A percentile compares a stretch with the other conserved stretches of the same genome.
Conservation (phyloP, 2,797 vertebrate species). For the Macropus fuliginosus region DNA sequence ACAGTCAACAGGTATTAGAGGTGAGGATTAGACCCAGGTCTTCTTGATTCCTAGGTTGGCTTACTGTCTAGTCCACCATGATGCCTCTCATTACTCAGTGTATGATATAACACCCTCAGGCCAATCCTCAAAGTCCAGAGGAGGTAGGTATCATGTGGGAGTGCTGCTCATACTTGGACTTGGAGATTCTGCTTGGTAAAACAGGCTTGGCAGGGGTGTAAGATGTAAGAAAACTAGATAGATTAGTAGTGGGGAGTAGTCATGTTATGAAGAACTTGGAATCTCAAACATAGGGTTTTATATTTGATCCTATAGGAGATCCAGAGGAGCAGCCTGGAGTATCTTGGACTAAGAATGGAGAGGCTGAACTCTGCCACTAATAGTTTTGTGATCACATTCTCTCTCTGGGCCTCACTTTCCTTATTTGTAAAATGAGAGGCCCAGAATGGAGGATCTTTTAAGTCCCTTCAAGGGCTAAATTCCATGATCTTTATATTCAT, state of each 20-base stretch:
- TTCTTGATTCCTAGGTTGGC: not conserved
- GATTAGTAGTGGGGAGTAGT: not conserved
- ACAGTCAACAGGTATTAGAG: not conserved
- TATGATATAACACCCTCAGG: not conserved
- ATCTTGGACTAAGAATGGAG: not conserved
- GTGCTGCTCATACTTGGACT: too few relatives aligned
- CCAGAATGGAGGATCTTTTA: not conserved
- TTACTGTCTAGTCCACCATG: not conserved
- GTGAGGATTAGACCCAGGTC: too few relatives aligned
- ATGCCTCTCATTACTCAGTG: not conserved
- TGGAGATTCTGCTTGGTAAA: not conserved
- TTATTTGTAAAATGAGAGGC: not conserved
- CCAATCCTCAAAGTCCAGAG: not conserved
- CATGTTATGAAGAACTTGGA: not conserved
- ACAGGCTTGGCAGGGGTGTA: not conserved
- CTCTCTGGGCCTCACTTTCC: not conserved
- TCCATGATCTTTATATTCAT: not conserved
- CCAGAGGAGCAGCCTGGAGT: not conserved
- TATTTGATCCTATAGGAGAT: not conserved
- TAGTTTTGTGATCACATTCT: accelerated
- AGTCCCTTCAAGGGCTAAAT: not conserved
- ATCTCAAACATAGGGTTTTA: not conserved
- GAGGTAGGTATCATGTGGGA: too few relatives aligned
- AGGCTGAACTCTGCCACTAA: not conserved
- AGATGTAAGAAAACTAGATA: not conserved